Percentiles rank a stretch among this genome's conserved stretches.
phyloP scores from a whole-genome alignment of 2,888 invertebrate genomes.

The Cantharis flavilabris region DNA sequence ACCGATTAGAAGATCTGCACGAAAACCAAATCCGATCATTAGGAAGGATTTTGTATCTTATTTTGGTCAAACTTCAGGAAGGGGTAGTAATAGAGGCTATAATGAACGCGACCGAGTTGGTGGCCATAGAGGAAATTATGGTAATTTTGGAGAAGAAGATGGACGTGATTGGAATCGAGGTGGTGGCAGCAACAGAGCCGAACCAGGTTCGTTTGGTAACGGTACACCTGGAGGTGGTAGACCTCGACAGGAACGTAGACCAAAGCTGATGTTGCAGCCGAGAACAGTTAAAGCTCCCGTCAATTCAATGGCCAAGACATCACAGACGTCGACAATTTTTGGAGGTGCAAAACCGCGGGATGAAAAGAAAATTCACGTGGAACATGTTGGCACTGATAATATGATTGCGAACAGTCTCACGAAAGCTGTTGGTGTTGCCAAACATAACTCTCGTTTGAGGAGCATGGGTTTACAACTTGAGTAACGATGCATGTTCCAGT shows the following conservation, averaged over 20 bases:
- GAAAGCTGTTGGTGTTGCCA: too few species aligned
- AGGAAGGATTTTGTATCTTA: too few species aligned
- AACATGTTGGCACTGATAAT: too few species aligned
- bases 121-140: slow-evolving; percentile 58
- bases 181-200: slow-evolving; percentile 38
- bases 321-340: slow-evolving; percentile 88
- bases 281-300: slow-evolving; percentile 86
- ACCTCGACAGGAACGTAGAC: slow-evolving; percentile 55
- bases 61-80: too few species aligned
- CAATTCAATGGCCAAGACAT: slow-evolving; percentile 83
- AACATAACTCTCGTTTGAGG: too few species aligned
- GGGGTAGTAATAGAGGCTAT: too few species aligned
- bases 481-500: too few species aligned
- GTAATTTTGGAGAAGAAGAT: slow-evolving; percentile 57
- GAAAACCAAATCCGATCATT: too few species aligned
- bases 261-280: slow-evolving; percentile 81
- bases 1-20: too few species aligned
- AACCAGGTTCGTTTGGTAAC: slow-evolving; percentile 33
- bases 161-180: slow-evolving; percentile 52
- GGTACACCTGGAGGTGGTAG: slow-evolving; percentile 37
- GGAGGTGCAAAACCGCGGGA: slow-evolving; percentile 94
- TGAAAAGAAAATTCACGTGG: slow-evolving; percentile 47
- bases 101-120: slow-evolving; percentile 56
- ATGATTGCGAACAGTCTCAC: too few species aligned
- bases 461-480: too few species aligned